Evolutionary conservation across 2,888 invertebrate species (phyloP), one percentile per base, ranked within the genome.

Genomic region (Drosophila anceps): DNA sequence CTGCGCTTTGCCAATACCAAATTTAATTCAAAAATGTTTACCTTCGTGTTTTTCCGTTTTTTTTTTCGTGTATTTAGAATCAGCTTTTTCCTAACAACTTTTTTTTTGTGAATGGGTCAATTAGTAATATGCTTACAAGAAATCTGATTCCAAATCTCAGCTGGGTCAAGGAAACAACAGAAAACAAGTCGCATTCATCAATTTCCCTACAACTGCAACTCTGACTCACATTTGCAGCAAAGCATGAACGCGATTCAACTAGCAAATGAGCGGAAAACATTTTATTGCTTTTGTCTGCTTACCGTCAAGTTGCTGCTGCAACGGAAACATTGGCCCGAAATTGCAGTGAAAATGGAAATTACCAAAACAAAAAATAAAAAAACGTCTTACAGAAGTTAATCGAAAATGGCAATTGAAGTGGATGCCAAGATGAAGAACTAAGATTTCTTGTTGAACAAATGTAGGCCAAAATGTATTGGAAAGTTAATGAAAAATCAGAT

Each of bases 181-280:
- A 59, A 51, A 54, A 58, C 54, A 80, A 69, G 51, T 74, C 70
- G 85, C 85, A 84, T 87, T 84, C 87, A 84, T 84, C 84, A 84
- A 82, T 80, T 87, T 81, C 69, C 48, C 58, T 35, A 20, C 53
- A 66, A 24, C 59, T 60, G 67, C 66, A 63, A 54, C 63, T 54
- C 46, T 65, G 55, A 54, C 39, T 44, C 60, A 41, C 57, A 69
- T 72, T 80, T 76, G 50, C 64, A 57, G 60, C 4, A 0, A 0
- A 3, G 4, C 62, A 7, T 12, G 18, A 18, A 59, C 72, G 73
- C 71, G 80, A 65, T 77, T 71, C 67, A 82, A 64, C 29, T 65
- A 27, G 54, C 51, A 20, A 8, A n/a, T 44, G 27, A 46, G 48
- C 48, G 68, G 44, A 62, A 71, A 68, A 53, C 58, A 84, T 65